phyloP scores from a whole-genome alignment of 1,140 invertebrate genomes.

The Leptestheria dahalacensis region DNA sequence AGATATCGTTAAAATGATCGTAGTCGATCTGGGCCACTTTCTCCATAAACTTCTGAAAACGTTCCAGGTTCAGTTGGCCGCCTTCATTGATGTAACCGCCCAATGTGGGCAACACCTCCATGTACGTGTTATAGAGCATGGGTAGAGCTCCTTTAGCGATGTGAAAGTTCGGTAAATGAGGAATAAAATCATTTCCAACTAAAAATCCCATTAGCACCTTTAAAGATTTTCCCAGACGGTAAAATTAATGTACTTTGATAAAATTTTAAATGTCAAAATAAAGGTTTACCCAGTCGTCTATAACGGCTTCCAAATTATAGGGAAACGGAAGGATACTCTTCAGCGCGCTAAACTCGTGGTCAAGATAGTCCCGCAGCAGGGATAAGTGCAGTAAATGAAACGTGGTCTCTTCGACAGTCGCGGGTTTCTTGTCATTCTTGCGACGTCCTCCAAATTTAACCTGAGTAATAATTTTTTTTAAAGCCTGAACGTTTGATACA shows the following conservation, averaged over 20 bases:
- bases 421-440: conserved; percentile 21
- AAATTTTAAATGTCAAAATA: not conserved
- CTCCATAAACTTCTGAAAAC: conserved; percentile 76
- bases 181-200: conserved; percentile 95
- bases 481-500: conserved; percentile 5
- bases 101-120: conserved; percentile 63
- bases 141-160: conserved; percentile 78
- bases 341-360: conserved; percentile 70
- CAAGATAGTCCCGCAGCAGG: conserved; percentile 79
- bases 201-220: conserved; percentile 88
- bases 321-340: conserved; percentile 49
- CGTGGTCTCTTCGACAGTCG: conserved; percentile 69
- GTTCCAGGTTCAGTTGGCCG: conserved; percentile 62
- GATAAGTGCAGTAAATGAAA: conserved; percentile 87
- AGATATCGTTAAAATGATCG: conserved; percentile 67
- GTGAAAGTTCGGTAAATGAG: conserved; percentile 82
- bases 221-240: too few relatives aligned
- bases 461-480: too few relatives aligned
- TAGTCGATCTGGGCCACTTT: conserved; percentile 61
- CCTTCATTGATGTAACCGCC: conserved; percentile 86
- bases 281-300: conserved; percentile 45
- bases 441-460: conserved; percentile 24
- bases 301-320: conserved; percentile 66
- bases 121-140: conserved; percentile 75
- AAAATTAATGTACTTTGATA: not conserved